Base-by-base conservation (phyloP, 2,113 vertebrate genomes). In the Myotis brandtii region DNA sequence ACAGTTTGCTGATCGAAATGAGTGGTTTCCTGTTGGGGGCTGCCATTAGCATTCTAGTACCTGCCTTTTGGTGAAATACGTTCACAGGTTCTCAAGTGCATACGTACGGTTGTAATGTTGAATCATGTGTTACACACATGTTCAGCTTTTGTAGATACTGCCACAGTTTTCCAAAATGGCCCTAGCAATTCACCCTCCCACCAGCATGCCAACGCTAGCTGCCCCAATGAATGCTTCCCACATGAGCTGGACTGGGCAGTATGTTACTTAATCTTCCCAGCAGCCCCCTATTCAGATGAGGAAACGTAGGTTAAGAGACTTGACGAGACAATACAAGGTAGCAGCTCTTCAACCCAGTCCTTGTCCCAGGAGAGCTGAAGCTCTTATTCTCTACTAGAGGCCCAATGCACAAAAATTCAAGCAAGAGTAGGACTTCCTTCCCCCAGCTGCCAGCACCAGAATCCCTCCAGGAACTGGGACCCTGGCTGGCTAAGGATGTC, bases 111-210 rank as follows among this genome's bases (percentile, higher is more conserved):
- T 86, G 10, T 75, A n/a, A 75, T 17, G 18, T 9, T 6, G 6
- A 32, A n/a, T 27, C 23, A 3, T 9, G 20, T 11, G 7, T 8
- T 56, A 21, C 0, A 6, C 3, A 0, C 32, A 13, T 54, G 9
- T 21, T 43, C 37, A 83, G 32, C 40, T 81, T 30, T 66, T 25
- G 12, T 10, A 32, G 32, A 59, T 40, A 0, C 4, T 72, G 21
- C 5, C n/a, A 48, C 1, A 3, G 10, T 46, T 83, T 77, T 67
- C 75, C 32, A 83, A 72, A 27, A 25, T 8, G 5, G 5, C 27
- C 34, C 11, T 25, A 27, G 14, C 5, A 66, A 66, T 70, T 79
- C 66, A 1, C 3, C 4, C 12, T 67, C 20, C 59, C 9, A 34
- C 66, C 17, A n/a, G 21, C 48, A 40, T 2, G 6, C 52, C 17